Percentiles rank a stretch among this genome's conserved stretches.
These are phyloP conservation scores for Cylloceria caligata DNA, from an alignment of 2,888 invertebrate genomes.

Conservation along the genomic window DNA sequence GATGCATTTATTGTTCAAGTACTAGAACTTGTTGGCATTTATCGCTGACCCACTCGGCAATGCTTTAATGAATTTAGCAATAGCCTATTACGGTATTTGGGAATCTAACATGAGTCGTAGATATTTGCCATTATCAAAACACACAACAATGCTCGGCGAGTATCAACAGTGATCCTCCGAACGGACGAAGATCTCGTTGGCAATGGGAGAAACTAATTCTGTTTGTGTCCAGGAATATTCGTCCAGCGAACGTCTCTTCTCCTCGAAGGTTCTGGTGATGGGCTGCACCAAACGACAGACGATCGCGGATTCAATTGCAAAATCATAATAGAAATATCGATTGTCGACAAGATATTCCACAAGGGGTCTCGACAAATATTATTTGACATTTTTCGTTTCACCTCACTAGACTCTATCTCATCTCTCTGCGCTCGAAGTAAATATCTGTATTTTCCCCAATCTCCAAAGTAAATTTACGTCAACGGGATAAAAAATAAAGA, in stretches of 20 bases:
- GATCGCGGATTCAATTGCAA: conserved; percentile 58
- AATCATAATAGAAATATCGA: conserved; percentile 59
- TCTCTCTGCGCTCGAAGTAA: conserved; percentile 37
- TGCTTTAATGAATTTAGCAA: no score
- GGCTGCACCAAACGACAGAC: conserved; percentile 58
- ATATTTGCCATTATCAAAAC: no score
- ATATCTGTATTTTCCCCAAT: conserved; percentile 61
- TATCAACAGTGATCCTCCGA: not conserved
- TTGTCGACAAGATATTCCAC: conserved; percentile 41
- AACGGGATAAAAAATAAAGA: conserved; percentile 36
- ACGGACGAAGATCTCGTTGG: conserved; percentile 64
- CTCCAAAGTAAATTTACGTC: conserved; percentile 63
- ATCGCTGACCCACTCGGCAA: conserved; percentile 1
- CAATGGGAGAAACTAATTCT: conserved; percentile 78
- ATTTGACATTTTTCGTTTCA: conserved; percentile 21
- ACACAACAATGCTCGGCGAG: no score
- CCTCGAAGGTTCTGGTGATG: conserved; percentile 51
- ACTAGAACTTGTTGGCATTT: not conserved
- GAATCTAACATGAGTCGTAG: no score
- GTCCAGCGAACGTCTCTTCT: conserved; percentile 65
- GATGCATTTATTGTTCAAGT: no score
- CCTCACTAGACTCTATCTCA: conserved; percentile 39
- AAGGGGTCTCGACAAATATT: conserved; percentile 33
- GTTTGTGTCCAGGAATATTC: conserved; percentile 77
- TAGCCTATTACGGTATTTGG: no score